Evolutionary conservation across 1,140 invertebrate genomes (phyloP).

Genomic region (Atopsyche davidsoni): DNA sequence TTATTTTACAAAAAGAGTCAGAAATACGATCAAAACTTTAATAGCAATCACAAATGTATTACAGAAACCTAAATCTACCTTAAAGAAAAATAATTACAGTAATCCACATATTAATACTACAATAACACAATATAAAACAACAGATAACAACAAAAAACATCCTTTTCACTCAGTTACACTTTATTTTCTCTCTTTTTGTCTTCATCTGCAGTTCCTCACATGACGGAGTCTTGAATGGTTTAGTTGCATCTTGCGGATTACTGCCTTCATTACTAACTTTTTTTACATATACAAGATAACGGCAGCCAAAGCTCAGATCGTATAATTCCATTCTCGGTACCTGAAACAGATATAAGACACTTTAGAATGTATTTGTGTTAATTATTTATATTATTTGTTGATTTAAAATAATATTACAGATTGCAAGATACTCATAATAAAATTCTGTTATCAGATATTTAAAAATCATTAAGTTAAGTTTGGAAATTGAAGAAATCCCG

Average conservation of each 20-base stretch:
- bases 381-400: conserved; percentile 5
- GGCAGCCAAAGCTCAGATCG: conserved; percentile 26
- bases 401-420: too few relatives aligned
- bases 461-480: too few relatives aligned
- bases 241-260: conserved; percentile 7
- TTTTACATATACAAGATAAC: conserved; percentile 22
- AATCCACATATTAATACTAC: conserved; percentile 26
- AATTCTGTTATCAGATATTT: too few relatives aligned
- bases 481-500: too few relatives aligned
- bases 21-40: conserved; percentile 8
- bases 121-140: conserved; percentile 30
- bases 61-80: conserved; percentile 2
- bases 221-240: conserved; percentile 17
- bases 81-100: conserved; percentile 22
- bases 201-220: conserved; percentile 24
- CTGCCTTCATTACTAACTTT: conserved; percentile 12
- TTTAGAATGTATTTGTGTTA: neutral
- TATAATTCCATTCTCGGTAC: conserved; percentile 16
- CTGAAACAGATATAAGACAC: conserved; percentile 15
- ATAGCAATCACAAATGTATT: conserved; percentile 17
- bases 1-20: conserved; percentile 16
- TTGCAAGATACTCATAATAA: too few relatives aligned
- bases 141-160: conserved; percentile 27
- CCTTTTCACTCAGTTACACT: conserved; percentile 20
- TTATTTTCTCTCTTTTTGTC: conserved; percentile 25